Base-by-base conservation (phyloP, 2,888 invertebrate species). In the Nymphalis c-album region DNA sequence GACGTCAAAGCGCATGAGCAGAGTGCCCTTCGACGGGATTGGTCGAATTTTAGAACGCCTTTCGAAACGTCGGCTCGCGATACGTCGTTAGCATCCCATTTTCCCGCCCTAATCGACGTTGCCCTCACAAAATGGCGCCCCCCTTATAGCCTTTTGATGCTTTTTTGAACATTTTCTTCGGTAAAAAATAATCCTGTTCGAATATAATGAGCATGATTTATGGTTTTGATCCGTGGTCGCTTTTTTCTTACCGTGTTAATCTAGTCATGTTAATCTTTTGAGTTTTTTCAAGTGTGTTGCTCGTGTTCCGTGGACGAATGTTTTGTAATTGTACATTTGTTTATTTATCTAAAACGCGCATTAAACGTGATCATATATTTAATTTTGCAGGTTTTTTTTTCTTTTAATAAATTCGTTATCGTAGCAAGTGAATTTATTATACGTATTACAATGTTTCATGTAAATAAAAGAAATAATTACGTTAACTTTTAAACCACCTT, bases 171-270 rank as follows among this genome's bases (percentile, higher is more conserved):
- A 88, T 90, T 90, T 91, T 88, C 88, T 85, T 86, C 80, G 83
- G 87, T 90, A 90, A 91, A 90, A 91, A 91, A 91, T 92, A 91
- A 91, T 91, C 91, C 90, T 86, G 91, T 91, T 90, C 84, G 85
- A 86, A 88, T 87, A 92, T 92, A 92, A 91, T 91, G 92, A 91
- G 90, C 87, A 91, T 91, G 92, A 92, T 92, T 92, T 92, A 92
- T 90, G 91, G 84, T 88, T 88, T 87, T 87, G 90, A 88, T 88
- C 88, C 85, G 85, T 83, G 84, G 78, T 82, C 84, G 80, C 77
- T 79, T 82, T 80, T 83, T 86, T 83, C 85, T 80, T 83, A 57
- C 57, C 35, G n/a, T 57, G 79, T 78, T 89, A 88, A 89, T 90
- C 87, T 88, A 83, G 82, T 80, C 83, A 85, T 88, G 88, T 89